A percentile compares a stretch with the other conserved stretches of the same genome.
phyloP scores from a whole-genome alignment of 2,113 vertebrate species.

The Callocephalon fimbriatum region DNA sequence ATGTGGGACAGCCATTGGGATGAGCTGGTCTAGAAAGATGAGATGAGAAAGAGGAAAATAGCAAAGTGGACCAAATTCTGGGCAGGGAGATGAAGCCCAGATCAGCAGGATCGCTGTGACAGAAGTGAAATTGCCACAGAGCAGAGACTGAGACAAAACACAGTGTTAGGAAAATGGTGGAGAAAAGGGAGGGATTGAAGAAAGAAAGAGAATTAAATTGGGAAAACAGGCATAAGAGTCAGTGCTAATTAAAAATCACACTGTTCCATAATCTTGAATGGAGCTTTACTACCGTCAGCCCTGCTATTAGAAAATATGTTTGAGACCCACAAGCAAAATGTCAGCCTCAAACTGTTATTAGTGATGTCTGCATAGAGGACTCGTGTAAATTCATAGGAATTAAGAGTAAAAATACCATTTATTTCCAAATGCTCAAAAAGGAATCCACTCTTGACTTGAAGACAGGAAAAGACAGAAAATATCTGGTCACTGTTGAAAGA shows the following conservation, averaged over 20 bases:
- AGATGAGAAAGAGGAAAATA: background rate
- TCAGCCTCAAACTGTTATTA: background rate
- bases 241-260: background rate
- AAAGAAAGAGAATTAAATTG: background rate
- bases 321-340: background rate
- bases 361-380: background rate
- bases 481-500: background rate
- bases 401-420: background rate
- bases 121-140: background rate
- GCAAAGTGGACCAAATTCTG: background rate
- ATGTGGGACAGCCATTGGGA: background rate
- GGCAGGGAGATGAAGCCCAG: background rate
- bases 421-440: background rate
- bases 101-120: background rate
- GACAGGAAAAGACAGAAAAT: background rate
- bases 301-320: background rate
- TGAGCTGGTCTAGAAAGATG: background rate
- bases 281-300: background rate
- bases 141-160: background rate
- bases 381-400: background rate
- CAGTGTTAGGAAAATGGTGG: background rate
- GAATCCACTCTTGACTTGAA: background rate
- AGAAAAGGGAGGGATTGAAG: background rate
- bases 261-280: background rate
- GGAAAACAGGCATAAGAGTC: background rate